Percentiles rank a stretch among this genome's conserved stretches.
phyloP scores from a whole-genome alignment of 2,113 vertebrate genomes.

The Zootoca vivipara region DNA sequence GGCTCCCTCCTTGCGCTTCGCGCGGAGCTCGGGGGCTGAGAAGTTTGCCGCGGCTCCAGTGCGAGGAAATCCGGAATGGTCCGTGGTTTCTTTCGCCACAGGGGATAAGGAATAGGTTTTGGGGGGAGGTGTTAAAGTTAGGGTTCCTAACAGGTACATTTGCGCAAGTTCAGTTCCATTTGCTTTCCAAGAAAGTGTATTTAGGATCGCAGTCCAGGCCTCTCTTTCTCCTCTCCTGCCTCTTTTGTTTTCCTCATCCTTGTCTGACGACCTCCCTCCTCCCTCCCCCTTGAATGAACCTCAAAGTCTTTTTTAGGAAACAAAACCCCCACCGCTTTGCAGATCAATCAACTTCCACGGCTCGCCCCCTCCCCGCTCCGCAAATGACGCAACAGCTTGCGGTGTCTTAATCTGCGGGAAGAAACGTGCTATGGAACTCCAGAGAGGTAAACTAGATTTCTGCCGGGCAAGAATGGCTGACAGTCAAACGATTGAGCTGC shows the following conservation, averaged over 20 bases:
- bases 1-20: too few species aligned
- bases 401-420: not conserved
- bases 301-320: not conserved
- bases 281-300: not conserved
- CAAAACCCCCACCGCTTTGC: too few species aligned
- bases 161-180: not conserved
- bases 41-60: not conserved
- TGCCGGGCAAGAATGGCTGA: not conserved
- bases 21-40: fast-evolving
- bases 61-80: not conserved
- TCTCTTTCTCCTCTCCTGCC: not conserved
- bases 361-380: not conserved
- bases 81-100: not conserved
- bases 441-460: not conserved
- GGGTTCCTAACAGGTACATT: too few species aligned
- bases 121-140: not conserved
- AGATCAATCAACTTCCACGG: not conserved
- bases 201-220: not conserved
- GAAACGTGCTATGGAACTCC: not conserved
- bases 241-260: not conserved
- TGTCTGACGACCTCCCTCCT: not conserved
- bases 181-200: too few species aligned
- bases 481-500: not conserved
- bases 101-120: not conserved
- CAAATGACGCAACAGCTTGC: not conserved